Conservation (phyloP, 2,888 invertebrate genomes). For the Salticus scenicus region DNA sequence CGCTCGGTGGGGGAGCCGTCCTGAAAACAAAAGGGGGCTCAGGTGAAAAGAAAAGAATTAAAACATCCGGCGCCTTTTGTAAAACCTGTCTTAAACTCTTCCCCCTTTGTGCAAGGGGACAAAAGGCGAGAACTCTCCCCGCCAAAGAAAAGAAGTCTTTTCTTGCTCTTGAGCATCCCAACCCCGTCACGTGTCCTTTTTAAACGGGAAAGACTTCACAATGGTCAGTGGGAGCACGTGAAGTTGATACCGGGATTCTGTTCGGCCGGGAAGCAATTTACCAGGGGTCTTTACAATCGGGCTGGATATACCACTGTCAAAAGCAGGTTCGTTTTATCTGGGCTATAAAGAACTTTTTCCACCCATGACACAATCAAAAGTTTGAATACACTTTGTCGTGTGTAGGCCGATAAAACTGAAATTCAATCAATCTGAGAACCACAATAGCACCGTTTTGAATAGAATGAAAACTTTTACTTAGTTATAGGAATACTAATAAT, state of each 20-base stretch:
- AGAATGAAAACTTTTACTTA: no score
- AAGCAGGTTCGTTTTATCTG: neutral
- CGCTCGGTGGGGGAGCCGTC: slow-evolving; percentile 37
- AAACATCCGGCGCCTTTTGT: slow-evolving; percentile 68
- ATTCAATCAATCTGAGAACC: no score
- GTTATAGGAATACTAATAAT: no score
- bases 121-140: slow-evolving; percentile 28
- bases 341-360: neutral
- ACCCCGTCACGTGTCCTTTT: neutral
- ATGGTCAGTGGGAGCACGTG: slow-evolving; percentile 35
- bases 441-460: no score
- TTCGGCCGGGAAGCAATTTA: neutral
- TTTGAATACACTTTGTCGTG: no score
- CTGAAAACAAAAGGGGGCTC: slow-evolving; percentile 54
- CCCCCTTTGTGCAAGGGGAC: slow-evolving; percentile 41
- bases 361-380: neutral
- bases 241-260: neutral
- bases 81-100: slow-evolving; percentile 67
- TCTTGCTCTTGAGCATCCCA: slow-evolving; percentile 4
- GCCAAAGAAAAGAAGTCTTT: slow-evolving; percentile 37
- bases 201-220: slow-evolving; percentile 31
- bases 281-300: neutral
- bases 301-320: neutral
- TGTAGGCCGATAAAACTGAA: no score
- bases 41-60: slow-evolving; percentile 63